phyloP scores from a whole-genome alignment of 2,888 invertebrate genomes.

The Cordilura impudica region DNA sequence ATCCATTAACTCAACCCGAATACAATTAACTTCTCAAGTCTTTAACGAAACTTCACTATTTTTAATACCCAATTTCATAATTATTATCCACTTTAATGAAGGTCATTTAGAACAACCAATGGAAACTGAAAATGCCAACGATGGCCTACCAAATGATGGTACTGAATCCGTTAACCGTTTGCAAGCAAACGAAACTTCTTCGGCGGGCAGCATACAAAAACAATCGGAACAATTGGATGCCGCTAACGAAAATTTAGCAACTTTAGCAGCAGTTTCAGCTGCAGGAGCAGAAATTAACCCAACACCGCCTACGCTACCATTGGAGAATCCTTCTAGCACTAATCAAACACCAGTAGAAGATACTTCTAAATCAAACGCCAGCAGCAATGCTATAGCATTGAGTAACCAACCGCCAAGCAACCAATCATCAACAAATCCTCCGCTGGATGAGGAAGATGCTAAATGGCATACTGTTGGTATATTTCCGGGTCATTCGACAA shows the following conservation, averaged over 20 bases:
- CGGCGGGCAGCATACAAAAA: background rate
- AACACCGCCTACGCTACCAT: background rate
- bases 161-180: slow-evolving; percentile 3
- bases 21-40: too few relatives aligned
- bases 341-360: slow-evolving; percentile 5
- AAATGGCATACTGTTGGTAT: slow-evolving; percentile 68
- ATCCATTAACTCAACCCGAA: too few relatives aligned
- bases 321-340: background rate
- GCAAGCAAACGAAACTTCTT: background rate
- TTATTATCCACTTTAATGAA: background rate
- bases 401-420: slow-evolving; percentile 6
- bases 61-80: background rate
- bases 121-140: slow-evolving; percentile 26
- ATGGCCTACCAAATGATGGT: slow-evolving; percentile 11
- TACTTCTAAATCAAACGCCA: background rate
- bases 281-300: slow-evolving; percentile 45
- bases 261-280: slow-evolving; percentile 51
- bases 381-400: background rate
- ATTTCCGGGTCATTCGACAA: slow-evolving; percentile 61
- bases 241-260: slow-evolving; percentile 51
- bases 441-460: slow-evolving; percentile 64
- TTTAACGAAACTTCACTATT: too few relatives aligned
- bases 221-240: slow-evolving; percentile 37
- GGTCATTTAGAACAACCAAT: slow-evolving; percentile 11
- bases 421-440: background rate